Conservation (phyloP, 2,797 vertebrate species). For the Corythornis leucogaster region DNA sequence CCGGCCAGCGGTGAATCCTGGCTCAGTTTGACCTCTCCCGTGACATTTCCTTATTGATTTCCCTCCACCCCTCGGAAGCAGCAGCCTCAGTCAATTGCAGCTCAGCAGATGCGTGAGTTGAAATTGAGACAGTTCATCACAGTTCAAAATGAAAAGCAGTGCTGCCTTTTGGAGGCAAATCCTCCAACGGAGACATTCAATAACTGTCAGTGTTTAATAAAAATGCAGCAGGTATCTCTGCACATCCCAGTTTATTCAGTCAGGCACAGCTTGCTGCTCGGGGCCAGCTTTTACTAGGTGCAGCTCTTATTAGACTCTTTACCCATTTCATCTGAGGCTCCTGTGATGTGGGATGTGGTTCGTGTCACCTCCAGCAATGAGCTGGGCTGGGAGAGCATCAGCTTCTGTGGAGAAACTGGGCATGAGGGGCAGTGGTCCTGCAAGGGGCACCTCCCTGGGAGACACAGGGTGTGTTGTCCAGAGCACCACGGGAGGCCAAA, state of each 20-base stretch:
- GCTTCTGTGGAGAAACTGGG: not conserved
- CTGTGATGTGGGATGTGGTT: not conserved
- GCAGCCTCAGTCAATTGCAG: conserved; percentile 2
- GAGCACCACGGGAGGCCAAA: not conserved
- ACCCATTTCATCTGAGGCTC: not conserved
- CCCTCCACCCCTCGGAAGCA: conserved; percentile 44
- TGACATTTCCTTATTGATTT: conserved; percentile 77
- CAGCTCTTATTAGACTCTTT: not conserved
- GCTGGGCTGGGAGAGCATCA: not conserved
- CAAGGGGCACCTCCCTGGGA: not conserved
- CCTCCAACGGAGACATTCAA: conserved; percentile 62
- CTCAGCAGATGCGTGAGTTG: conserved; percentile 31
- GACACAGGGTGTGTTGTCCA: not conserved
- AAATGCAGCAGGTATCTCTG: conserved; percentile 35
- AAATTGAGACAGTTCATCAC: conserved; percentile 74
- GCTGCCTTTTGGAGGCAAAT: conserved; percentile 62
- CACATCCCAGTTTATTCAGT: not conserved
- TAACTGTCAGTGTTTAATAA: conserved; percentile 71
- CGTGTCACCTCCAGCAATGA: not conserved
- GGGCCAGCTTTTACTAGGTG: not conserved
- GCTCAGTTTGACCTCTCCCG: conserved; percentile 63
- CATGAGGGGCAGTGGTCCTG: not conserved
- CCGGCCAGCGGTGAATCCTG: not conserved
- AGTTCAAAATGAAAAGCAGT: conserved; percentile 75
- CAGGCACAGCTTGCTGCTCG: not conserved